A percentile compares a stretch with the other conserved stretches of the same genome.
phyloP scores from a whole-genome alignment of 2,113 vertebrate species.

The Alosa alosa region DNA sequence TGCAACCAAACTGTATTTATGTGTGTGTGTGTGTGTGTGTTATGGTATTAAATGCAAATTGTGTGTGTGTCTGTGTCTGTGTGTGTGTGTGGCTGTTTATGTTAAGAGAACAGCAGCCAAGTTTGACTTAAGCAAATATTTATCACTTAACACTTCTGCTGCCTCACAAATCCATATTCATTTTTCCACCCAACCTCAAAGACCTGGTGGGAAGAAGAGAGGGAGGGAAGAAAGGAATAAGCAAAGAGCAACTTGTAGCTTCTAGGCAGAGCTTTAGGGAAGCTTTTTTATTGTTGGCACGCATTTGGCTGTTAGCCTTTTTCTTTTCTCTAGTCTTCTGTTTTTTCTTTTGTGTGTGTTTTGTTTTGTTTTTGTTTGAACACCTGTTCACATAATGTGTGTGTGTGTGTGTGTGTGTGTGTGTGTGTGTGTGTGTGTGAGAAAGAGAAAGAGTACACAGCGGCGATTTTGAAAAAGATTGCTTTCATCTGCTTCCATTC shows the following conservation, averaged over 20 bases:
- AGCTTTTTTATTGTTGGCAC: conserved; percentile 64
- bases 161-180: conserved; percentile 42
- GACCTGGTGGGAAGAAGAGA: conserved; percentile 1
- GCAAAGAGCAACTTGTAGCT: no score
- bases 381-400: conserved; percentile 73
- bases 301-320: conserved; percentile 60
- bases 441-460: conserved; percentile 27
- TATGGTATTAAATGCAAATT: no score
- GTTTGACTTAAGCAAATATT: conserved; percentile 58
- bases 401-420: conserved; percentile 38
- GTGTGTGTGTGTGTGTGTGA: neutral
- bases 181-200: conserved; percentile 51
- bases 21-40: no score
- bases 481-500: conserved; percentile 73
- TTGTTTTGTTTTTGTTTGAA: conserved; percentile 69
- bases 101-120: conserved; percentile 32
- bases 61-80: no score
- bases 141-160: conserved; percentile 52
- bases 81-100: no score
- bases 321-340: conserved; percentile 52
- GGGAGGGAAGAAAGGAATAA: conserved; percentile 19
- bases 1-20: neutral
- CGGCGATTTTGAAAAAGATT: conserved; percentile 66
- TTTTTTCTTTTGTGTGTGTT: neutral
- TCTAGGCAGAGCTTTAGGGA: conserved; percentile 17